Evolutionary conservation across 2,797 vertebrate species (phyloP).

Genomic region (Manis crassicaudata): DNA sequence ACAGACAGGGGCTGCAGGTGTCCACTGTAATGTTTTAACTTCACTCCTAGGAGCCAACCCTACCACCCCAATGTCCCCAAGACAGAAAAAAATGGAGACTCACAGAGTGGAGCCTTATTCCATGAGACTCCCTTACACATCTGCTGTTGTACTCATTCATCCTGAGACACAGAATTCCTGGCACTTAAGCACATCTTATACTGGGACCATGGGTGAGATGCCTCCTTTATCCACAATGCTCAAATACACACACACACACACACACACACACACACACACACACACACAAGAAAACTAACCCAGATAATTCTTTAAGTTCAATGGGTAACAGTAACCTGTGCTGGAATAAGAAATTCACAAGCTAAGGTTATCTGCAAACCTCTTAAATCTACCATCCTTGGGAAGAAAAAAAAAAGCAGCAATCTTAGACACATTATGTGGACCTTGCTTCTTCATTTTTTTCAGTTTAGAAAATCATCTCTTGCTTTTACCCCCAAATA

Average conservation of each 20-base stretch:
- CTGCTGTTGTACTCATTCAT: background rate
- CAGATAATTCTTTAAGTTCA: background rate
- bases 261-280: too few species aligned
- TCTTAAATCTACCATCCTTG: conserved; percentile 15
- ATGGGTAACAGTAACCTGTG: background rate
- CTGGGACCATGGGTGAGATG: background rate
- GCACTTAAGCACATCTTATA: background rate
- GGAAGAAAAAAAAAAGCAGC: background rate
- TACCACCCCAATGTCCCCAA: background rate
- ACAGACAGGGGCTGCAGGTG: background rate
- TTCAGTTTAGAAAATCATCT: conserved; percentile 9
- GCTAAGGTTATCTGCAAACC: background rate
- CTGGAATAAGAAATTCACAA: background rate
- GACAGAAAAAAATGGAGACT: background rate
- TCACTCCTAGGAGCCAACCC: background rate
- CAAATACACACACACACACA: background rate
- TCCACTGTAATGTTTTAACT: background rate
- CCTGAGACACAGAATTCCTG: background rate
- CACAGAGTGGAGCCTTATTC: background rate
- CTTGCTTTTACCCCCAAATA: background rate
- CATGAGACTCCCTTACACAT: background rate
- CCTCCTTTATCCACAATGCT: background rate
- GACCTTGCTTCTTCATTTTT: background rate
- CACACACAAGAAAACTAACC: background rate
- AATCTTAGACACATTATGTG: background rate